A percentile compares a stretch with the other conserved stretches of the same genome.
Conservation (phyloP, 2,113 vertebrate species). For the Cryptotis parvus region DNA sequence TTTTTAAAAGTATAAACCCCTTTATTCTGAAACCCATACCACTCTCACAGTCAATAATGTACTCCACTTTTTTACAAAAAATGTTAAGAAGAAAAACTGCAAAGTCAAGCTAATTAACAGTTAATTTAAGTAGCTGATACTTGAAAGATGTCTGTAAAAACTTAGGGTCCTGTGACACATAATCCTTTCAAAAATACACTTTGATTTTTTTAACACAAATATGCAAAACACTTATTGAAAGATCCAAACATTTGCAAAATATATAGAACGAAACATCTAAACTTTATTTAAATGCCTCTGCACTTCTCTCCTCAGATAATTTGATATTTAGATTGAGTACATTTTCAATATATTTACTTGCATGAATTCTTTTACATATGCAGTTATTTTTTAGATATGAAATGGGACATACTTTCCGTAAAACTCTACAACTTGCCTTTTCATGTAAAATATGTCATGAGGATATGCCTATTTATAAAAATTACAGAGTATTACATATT, state of each 20-base stretch:
- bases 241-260: conserved; percentile 17
- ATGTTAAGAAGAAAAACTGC: not conserved
- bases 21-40: not conserved
- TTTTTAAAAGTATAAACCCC: not conserved
- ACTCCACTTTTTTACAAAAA: not conserved
- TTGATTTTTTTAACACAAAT: conserved; percentile 27
- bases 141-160: not conserved
- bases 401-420: conserved; percentile 37
- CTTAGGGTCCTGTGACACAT: conserved; percentile 4
- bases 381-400: conserved; percentile 66
- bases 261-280: conserved; percentile 28
- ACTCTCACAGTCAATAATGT: not conserved
- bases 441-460: conserved; percentile 51
- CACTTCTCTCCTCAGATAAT: conserved; percentile 27
- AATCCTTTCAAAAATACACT: conserved; percentile 41
- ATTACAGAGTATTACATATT: conserved; percentile 45
- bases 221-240: conserved; percentile 30
- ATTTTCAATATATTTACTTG: conserved; percentile 57
- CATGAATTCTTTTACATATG: conserved; percentile 42
- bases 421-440: conserved; percentile 50
- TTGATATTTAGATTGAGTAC: conserved; percentile 60
- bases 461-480: conserved; percentile 52
- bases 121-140: not conserved
- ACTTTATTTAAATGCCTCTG: conserved; percentile 48
- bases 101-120: conserved; percentile 19